Percentiles rank a stretch among this genome's conserved stretches.
Evolutionary conservation across 2,888 invertebrate genomes (phyloP).

Genomic region (Gerosis bhagava): DNA sequence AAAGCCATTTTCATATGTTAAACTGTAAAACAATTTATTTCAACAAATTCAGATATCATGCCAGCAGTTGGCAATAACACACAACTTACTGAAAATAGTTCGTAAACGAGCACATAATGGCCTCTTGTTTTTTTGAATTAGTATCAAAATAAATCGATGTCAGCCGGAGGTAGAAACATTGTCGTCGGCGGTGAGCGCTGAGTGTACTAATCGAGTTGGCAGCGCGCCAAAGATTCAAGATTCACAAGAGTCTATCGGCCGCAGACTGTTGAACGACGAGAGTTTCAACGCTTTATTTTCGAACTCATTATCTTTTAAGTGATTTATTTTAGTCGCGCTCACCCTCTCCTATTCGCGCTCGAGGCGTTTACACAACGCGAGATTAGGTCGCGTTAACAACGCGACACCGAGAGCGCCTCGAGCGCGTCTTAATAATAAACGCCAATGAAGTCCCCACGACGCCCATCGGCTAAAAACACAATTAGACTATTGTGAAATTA

Average conservation of each 20-base stretch:
- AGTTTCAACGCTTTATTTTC: constrained; percentile 75
- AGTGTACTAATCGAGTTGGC: constrained; percentile 65
- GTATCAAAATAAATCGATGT: constrained; percentile 44
- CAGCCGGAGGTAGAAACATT: constrained; percentile 47
- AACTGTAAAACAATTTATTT: too few relatives aligned
- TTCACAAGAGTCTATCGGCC: constrained; percentile 58
- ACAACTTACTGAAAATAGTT: constrained; percentile 11
- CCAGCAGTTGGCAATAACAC: constrained; percentile 13
- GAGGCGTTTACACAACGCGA: constrained; percentile 62
- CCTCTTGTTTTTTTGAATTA: constrained; percentile 22
- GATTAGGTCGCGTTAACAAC: constrained; percentile 69
- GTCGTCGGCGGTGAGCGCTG: constrained; percentile 49
- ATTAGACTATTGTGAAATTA: constrained; percentile 63
- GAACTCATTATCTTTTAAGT: constrained; percentile 77
- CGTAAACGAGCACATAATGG: constrained; percentile 16
- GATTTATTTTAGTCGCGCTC: constrained; percentile 70
- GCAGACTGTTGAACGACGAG: constrained; percentile 66
- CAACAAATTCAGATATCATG: too few relatives aligned
- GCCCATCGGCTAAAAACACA: constrained; percentile 49
- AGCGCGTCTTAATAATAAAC: constrained; percentile 57
- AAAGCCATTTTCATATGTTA: too few relatives aligned
- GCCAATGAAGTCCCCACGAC: constrained; percentile 67
- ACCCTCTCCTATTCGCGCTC: constrained; percentile 31
- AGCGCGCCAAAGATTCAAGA: constrained; percentile 51
- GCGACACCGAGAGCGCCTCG: constrained; percentile 50